Percentiles rank a stretch among this genome's conserved stretches.
Evolutionary conservation across 1,140 invertebrate species (phyloP).

Genomic region (Oedothorax gibbosus): DNA sequence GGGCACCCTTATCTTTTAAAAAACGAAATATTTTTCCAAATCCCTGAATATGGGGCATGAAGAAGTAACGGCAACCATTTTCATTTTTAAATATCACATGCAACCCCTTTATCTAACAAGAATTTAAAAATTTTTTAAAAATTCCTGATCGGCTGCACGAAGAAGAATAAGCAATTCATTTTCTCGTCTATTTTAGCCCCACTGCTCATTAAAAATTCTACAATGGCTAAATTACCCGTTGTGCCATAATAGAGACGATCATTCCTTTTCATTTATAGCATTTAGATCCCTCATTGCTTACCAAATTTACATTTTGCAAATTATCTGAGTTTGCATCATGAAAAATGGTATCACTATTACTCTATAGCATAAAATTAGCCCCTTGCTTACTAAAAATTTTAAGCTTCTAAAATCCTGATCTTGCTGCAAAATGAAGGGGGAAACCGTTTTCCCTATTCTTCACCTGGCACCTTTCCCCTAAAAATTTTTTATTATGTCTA

Average conservation of each 20-base stretch:
- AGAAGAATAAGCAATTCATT: background rate
- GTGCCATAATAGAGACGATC: background rate
- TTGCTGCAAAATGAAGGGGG: background rate
- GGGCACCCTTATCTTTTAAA: no score
- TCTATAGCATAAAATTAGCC: background rate
- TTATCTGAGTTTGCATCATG: background rate
- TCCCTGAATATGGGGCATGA: no score
- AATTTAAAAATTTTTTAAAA: background rate
- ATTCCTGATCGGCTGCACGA: background rate
- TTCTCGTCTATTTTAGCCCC: background rate
- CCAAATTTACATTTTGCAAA: background rate
- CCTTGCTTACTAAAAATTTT: conserved; percentile 1
- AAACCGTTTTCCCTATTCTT: no score
- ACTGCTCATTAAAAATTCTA: background rate
- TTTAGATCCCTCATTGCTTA: background rate
- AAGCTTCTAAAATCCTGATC: conserved; percentile 29
- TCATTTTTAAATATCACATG: background rate
- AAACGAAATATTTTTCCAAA: no score
- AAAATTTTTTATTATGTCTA: conserved; percentile 1
- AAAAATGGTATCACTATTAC: background rate
- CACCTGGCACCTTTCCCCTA: background rate
- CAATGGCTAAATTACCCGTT: background rate
- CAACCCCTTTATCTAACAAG: background rate
- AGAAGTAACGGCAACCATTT: background rate
- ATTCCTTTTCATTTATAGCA: background rate